Base-by-base conservation (phyloP, 1,140 invertebrate species). In the Cepaea nemoralis region DNA sequence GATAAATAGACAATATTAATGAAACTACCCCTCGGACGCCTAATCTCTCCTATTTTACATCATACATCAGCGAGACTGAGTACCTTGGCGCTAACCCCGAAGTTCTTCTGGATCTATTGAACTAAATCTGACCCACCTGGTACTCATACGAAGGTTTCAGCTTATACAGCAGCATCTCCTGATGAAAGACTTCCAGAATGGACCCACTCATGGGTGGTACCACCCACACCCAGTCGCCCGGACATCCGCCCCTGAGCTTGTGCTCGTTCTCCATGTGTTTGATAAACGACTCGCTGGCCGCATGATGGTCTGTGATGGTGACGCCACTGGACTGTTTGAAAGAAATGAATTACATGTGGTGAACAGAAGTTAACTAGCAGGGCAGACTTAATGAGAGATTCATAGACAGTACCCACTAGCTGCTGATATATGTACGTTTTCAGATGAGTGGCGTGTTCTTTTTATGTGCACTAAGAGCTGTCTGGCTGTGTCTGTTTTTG, bases 151-250 rank as follows among this genome's bases (percentile, higher is more conserved):
- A 97, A 8, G 97, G 97, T 87, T 96, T 96, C 76, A 98, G 92
- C 89, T 95, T 94, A 91, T 98, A 99, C 50, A 96, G 92, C 5
- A 96, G 94, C 97, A 98, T 98, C 93, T 99, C 97, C 92, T 98
- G 97, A 90, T 98, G 97, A 90, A 97, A 99, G 0, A 98, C 97
- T 0, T 96, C 95, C 6, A 95, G 96, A 19, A 96, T 93, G 10
- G 96, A 97, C 24, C 96, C 95, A 5, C 96, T 97, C 89, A 98
- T 94, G 0, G 97, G 97, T 1, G 97, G 97, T 3, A 98, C 96
- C 79, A 98, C 96, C 97, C 97, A 99, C 33, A 98, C 94, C 97
- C 97, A 99, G 93, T 99, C 97, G 1, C 96, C 96, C 1, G 97
- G 97, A 91, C 97, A 98, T 0, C 97, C 97, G 76, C 97, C 96